A percentile compares a stretch with the other conserved stretches of the same genome.
Evolutionary conservation across 2,888 invertebrate species (phyloP).

Genomic region (Chaetogeoica ovagalla): DNA sequence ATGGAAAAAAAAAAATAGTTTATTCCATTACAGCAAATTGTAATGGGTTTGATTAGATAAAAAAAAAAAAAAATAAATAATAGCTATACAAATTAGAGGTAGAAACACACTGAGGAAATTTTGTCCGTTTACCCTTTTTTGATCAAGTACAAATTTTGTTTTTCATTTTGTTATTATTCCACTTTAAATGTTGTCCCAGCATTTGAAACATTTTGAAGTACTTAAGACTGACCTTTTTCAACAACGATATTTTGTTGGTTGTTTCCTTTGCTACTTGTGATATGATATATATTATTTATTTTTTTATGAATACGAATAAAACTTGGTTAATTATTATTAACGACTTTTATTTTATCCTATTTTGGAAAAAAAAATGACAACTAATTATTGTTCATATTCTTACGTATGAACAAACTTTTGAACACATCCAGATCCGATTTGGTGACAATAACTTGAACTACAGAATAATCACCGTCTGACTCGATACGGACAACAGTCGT

Average conservation of each 20-base stretch:
- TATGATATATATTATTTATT: not conserved
- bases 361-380: too few relatives aligned
- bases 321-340: conserved; percentile 7
- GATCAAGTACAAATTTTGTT: not conserved
- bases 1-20: too few relatives aligned
- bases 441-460: conserved; percentile 66
- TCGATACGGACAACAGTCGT: conserved; percentile 64
- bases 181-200: not conserved
- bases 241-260: not conserved
- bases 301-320: conserved; percentile 7
- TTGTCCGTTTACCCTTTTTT: too few relatives aligned
- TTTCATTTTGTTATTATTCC: not conserved
- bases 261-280: not conserved
- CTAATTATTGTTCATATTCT: conserved; percentile 18
- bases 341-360: not conserved
- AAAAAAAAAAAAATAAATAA: too few relatives aligned
- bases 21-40: too few relatives aligned
- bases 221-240: conserved; percentile 11
- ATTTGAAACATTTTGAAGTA: not conserved
- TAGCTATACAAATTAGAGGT: too few relatives aligned
- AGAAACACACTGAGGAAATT: too few relatives aligned
- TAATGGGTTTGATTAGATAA: too few relatives aligned
- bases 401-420: conserved; percentile 58
- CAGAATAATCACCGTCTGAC: conserved; percentile 64
- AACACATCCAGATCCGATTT: conserved; percentile 65